phyloP scores from a whole-genome alignment of 64 coral and sea anemone genomes.

The Stichodactyla mertensii region DNA sequence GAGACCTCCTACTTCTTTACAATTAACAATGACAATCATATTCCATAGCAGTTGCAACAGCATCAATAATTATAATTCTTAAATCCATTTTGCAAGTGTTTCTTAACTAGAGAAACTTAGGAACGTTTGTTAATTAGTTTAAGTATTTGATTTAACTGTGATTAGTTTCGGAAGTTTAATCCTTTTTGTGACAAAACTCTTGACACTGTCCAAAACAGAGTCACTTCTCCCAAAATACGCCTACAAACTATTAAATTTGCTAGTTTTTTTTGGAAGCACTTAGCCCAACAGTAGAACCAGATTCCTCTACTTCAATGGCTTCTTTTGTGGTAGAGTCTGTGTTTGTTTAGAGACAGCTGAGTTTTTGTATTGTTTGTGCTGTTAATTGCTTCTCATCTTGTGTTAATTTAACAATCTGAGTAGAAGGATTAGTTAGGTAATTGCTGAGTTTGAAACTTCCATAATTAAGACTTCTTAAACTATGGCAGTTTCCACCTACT shows the following conservation, averaged over 20 bases:
- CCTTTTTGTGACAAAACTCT: not conserved
- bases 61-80: not conserved
- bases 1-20: not conserved
- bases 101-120: not conserved
- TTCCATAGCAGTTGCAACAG: not conserved
- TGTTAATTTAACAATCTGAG: not conserved
- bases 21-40: not conserved
- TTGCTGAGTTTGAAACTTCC: not conserved
- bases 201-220: not conserved
- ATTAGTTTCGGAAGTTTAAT: not conserved
- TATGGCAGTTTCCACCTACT: too few species aligned
- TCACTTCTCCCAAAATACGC: not conserved
- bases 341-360: not conserved
- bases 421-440: not conserved
- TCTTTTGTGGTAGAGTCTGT: not conserved
- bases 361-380: not conserved
- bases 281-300: not conserved
- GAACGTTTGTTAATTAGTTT: not conserved
- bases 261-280: not conserved
- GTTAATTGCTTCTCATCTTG: not conserved
- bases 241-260: not conserved
- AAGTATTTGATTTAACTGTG: constrained; percentile 1
- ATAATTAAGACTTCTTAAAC: not conserved
- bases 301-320: not conserved
- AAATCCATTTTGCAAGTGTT: not conserved